Conservation (phyloP, 2,888 invertebrate species). For the Stenolophus ochropezus region DNA sequence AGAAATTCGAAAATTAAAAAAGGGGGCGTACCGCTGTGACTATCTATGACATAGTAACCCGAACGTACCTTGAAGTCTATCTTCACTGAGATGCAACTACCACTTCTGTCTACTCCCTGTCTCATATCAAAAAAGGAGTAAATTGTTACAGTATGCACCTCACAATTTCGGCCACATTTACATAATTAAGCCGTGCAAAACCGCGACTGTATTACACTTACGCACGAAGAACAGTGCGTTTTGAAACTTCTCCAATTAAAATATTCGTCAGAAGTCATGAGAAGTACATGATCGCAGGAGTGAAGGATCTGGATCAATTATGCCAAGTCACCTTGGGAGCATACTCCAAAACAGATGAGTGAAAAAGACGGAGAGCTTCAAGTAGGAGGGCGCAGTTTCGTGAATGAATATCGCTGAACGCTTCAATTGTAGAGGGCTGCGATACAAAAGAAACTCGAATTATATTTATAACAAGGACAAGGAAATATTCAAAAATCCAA, state of each 20-base stretch:
- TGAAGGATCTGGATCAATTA: background rate
- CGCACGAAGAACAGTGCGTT: background rate
- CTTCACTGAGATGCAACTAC: too few species aligned
- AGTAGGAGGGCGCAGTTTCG: conserved; percentile 1
- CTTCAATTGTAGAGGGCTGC: background rate
- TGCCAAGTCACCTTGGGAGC: background rate
- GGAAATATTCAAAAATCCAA: background rate
- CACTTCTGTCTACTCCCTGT: too few species aligned
- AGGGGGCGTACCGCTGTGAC: too few species aligned
- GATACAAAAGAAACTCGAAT: conserved; percentile 11
- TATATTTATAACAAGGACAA: background rate
- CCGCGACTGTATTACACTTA: too few species aligned
- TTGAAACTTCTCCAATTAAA: background rate
- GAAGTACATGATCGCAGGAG: background rate
- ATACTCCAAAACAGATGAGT: conserved; percentile 14
- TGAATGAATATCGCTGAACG: conserved; percentile 37
- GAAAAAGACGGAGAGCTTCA: conserved; percentile 12
- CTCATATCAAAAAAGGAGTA: too few species aligned
- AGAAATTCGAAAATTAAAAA: too few species aligned
- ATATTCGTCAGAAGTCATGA: background rate
- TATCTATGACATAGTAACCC: too few species aligned
- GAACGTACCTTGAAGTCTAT: too few species aligned
- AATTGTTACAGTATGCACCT: too few species aligned
- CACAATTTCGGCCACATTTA: too few species aligned
- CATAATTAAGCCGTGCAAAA: too few species aligned